Evolutionary conservation across 1,140 invertebrate species (phyloP).

Genomic region (Drosophila nigromelanica): DNA sequence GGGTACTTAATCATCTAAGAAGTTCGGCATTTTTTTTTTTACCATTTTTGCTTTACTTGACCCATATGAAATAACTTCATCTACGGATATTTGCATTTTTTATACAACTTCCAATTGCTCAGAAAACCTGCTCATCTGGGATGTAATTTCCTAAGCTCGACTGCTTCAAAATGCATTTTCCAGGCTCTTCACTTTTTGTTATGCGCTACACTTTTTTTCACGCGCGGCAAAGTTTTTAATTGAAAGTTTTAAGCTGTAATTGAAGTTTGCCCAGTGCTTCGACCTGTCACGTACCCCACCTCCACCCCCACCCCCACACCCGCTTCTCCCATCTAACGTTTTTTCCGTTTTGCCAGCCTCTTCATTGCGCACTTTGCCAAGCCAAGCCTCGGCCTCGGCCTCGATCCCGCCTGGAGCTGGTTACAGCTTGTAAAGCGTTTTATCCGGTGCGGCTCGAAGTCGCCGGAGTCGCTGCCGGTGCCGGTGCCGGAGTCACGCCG

Average conservation of each 20-base stretch:
- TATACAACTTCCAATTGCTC: conserved; percentile 32
- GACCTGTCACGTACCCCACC: conserved; percentile 43
- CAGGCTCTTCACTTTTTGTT: conserved; percentile 20
- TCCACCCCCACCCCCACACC: not conserved
- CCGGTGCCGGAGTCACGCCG: conserved; percentile 32
- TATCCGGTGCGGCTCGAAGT: conserved; percentile 38
- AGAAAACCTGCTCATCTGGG: conserved; percentile 38
- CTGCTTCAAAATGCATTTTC: conserved; percentile 43
- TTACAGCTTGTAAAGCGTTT: conserved; percentile 57
- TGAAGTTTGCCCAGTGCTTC: conserved; percentile 63
- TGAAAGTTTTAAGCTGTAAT: conserved; percentile 72
- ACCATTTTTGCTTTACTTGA: not conserved
- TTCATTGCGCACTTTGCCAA: conserved; percentile 51
- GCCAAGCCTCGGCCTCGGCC: not conserved
- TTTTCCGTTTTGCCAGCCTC: conserved; percentile 60
- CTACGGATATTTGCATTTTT: conserved; percentile 1
- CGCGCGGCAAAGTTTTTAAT: conserved; percentile 67
- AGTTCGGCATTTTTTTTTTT: too few species aligned
- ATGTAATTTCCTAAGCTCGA: conserved; percentile 39
- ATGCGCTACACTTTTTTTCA: conserved; percentile 32
- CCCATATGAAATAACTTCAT: conserved; percentile 9
- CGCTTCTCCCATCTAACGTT: not conserved
- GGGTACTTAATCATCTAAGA: not conserved
- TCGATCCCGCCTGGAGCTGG: conserved; percentile 12
- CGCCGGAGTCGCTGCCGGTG: not conserved